Base-by-base conservation (phyloP, 2,113 vertebrate species). In the Setophaga petechia region DNA sequence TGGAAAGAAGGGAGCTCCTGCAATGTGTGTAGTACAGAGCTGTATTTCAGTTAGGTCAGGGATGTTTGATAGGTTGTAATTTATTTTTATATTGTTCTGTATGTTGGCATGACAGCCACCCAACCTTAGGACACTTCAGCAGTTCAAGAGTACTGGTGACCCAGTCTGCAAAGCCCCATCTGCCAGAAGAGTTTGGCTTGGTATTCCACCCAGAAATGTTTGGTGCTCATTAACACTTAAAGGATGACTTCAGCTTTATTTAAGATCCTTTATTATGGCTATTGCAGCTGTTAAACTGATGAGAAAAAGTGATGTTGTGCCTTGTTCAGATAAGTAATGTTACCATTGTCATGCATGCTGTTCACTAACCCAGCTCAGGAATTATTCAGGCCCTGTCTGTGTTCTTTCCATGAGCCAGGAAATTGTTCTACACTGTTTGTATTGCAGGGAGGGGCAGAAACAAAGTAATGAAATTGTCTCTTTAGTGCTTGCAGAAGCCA, bases 401-500 rank as follows among this genome's bases (percentile, higher is more conserved):
- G 4, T 57, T 80, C 63, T 78, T 54, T 71, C 51, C 35, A 2
- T 3, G 14, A 80, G 12, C 49, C 59, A 19, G 57, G 67, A 82
- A 49, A 49, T 68, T 15, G 12, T 35, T 77, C 43, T 37, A 4
- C 41, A 1, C 9, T 2, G 31, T 43, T 74, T 71, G 14, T 41
- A 14, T 80, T 37, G 46, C 61, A 35, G 43, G 41, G 8, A 12
- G 55, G 54, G n/a, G 66, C 51, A 51, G 49, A 95, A 92, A 76
- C n/a, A 25, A 63, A 91, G 44, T 69, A 81, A 82, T 46, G 12
- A 22, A 44, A 35, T 25, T 96, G 35, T 95, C 90, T 97, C 17
- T 72, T 15, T 62, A 99, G 99, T 98, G 98, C 95, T 96, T 99
- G 90, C 98, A 99, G 98, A 99, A 99, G 92, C 98, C 98, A 19